A percentile compares a stretch with the other conserved stretches of the same genome.
phyloP scores from a whole-genome alignment of 2,797 vertebrate genomes.

The Argya squamiceps region DNA sequence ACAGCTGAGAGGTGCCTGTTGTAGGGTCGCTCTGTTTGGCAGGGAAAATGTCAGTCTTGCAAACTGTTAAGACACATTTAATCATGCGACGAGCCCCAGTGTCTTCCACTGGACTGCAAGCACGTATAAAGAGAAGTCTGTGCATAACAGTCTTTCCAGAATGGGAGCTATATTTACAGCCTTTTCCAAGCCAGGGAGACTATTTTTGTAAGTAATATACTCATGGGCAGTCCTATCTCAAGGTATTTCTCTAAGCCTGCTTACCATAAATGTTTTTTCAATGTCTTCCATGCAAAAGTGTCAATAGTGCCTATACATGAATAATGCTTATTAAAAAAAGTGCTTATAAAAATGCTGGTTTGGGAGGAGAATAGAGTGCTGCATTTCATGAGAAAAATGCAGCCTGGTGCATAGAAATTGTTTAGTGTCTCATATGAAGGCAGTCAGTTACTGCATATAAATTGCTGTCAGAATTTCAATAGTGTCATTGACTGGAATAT shows the following conservation, averaged over 20 bases:
- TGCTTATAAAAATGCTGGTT: not conserved
- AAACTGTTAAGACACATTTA: not conserved
- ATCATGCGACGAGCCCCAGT: accelerated
- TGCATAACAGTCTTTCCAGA: slow-evolving; percentile 8
- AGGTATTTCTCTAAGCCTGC: not conserved
- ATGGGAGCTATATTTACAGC: slow-evolving; percentile 21
- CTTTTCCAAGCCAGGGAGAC: not conserved
- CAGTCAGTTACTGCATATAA: slow-evolving; percentile 32
- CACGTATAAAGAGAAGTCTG: not conserved
- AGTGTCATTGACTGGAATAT: slow-evolving; percentile 39
- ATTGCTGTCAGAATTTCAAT: slow-evolving; percentile 23
- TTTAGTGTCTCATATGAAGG: not conserved
- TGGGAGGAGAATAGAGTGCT: not conserved
- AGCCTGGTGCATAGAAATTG: not conserved
- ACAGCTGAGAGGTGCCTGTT: not conserved
- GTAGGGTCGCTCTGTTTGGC: not conserved
- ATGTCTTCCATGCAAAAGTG: not conserved
- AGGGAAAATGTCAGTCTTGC: not conserved
- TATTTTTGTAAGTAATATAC: slow-evolving; percentile 11
- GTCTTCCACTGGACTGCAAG: not conserved
- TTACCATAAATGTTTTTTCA: not conserved
- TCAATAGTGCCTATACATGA: not conserved
- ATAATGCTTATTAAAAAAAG: not conserved
- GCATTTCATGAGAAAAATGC: slow-evolving; percentile 12
- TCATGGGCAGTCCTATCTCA: not conserved